Evolutionary conservation across 2,797 vertebrate genomes (phyloP).

Genomic region (Manis javanica): DNA sequence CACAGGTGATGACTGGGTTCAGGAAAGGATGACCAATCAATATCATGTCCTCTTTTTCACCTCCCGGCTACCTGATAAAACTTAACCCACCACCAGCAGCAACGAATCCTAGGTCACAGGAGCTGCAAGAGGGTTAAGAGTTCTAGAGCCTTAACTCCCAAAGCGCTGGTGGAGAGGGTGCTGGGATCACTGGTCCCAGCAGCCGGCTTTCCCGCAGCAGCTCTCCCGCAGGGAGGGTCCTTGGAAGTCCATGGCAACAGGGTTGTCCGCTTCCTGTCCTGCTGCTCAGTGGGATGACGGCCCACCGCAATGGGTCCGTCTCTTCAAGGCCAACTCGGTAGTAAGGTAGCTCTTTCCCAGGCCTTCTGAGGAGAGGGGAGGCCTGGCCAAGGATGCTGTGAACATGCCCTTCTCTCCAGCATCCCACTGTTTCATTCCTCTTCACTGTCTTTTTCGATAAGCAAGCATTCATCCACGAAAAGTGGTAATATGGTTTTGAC

Average conservation of each 20-base stretch:
- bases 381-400: background rate
- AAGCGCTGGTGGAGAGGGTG: constrained; percentile 5
- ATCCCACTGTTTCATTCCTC: background rate
- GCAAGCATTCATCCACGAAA: background rate
- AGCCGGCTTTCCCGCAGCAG: constrained; percentile 58
- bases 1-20: no score
- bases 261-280: background rate
- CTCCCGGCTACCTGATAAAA: no score
- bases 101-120: background rate
- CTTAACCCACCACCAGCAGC: background rate
- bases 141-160: background rate
- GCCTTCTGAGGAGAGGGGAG: background rate
- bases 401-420: background rate
- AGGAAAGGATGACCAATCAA: background rate
- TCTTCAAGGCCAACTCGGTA: background rate
- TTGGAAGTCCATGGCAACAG: constrained; percentile 36
- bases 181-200: background rate
- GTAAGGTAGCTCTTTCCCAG: constrained; percentile 49
- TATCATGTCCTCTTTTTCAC: background rate
- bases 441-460: background rate
- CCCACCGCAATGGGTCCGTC: background rate
- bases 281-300: constrained; percentile 38
- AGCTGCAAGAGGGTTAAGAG: background rate
- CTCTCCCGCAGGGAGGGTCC: background rate
- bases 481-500: background rate